Base-by-base conservation (phyloP, 2,888 invertebrate species). In the Cantharis lateralis region DNA sequence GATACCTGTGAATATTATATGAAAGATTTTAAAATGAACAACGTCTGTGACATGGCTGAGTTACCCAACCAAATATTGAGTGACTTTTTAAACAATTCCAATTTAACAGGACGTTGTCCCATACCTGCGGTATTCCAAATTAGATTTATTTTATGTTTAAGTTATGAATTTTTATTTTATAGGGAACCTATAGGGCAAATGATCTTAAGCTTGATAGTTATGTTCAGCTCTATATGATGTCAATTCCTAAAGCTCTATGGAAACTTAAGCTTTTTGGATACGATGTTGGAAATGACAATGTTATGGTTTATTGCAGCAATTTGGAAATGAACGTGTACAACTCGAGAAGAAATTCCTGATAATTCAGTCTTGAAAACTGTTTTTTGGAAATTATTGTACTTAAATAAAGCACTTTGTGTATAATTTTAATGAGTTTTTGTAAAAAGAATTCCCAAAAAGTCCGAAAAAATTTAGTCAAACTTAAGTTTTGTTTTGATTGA, bases 111-210 rank as follows among this genome's bases (percentile, higher is more conserved):
- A n/a, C 7, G 7, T 48, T 48, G 48, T n/a, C 48, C 48, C 7
- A 48, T n/a, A n/a, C 2, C n/a, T 48, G n/a, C 48, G 48, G 48
- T 48, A 48, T 32, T 13, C 1, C 7, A 48, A 48, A 48, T 48
- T 0, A n/a, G 48, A n/a, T n/a, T n/a, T n/a, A n/a, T 7, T n/a
- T 0, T 48, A 2, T 1, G 7, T n/a, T 1, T n/a, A 7, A n/a
- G n/a, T n/a, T 48, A n/a, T 32, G 13, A 32, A 11, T 0, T 11
- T 28, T 48, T n/a, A 7, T n/a, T 48, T 48, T n/a, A 2, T 48
- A 48, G 48, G 48, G 48, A 7, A 48, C 48, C 2, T 48, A 48
- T 5, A n/a, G 7, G 0, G 4, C n/a, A n/a, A 48, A 48, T 1
- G 48, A 48, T n/a, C n/a, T n/a, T 7, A 48, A n/a, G 0, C 2